Base-by-base conservation (phyloP, 2,888 invertebrate genomes). In the Stratiomys singularior region DNA sequence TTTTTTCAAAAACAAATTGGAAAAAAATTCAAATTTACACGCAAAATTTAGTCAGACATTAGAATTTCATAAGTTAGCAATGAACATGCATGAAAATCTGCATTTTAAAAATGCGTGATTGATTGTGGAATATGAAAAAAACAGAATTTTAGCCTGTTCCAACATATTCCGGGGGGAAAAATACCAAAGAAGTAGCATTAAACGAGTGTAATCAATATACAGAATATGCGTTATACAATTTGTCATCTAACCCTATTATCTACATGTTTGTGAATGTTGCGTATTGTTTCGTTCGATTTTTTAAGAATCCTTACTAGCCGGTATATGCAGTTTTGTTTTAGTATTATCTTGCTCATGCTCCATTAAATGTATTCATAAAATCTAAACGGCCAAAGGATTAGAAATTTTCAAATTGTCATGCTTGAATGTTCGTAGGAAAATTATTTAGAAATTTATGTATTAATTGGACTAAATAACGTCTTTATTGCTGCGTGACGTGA, bases 201-300 rank as follows among this genome's bases (percentile, higher is more conserved):
- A 74, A 74, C 60, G 74, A 72, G 74, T 74, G 74, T 74, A 74
- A 74, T 74, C 74, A 74, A 76, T 76, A 76, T 76, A 21, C 76
- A 76, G 58, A 64, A 72, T 27, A 72, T 56, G 28, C 37, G 37
- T 5, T 37, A 37, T 37, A 37, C 37, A 37, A 5, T 37, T 28
- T 76, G 76, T 76, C 27, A 63, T 37, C 76, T 76, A 76, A 76
- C 76, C 37, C 28, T 37, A 21, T 64, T 60, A n/a, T 46, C 11
- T 47, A 27, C 15, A 23, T 72, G 72, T 56, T 13, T 72, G 72
- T 72, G 72, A 72, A 72, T 72, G 72, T 72, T 52, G 18, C 37
- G 72, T 72, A 56, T 56, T 56, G 27, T 56, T 56, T 72, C 30
- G 30, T 72, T 27, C 52, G 37, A 5, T 37, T 3, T 37, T 37